Conservation (phyloP, 2,797 vertebrate genomes). For the Crocodylus rhombifer region DNA sequence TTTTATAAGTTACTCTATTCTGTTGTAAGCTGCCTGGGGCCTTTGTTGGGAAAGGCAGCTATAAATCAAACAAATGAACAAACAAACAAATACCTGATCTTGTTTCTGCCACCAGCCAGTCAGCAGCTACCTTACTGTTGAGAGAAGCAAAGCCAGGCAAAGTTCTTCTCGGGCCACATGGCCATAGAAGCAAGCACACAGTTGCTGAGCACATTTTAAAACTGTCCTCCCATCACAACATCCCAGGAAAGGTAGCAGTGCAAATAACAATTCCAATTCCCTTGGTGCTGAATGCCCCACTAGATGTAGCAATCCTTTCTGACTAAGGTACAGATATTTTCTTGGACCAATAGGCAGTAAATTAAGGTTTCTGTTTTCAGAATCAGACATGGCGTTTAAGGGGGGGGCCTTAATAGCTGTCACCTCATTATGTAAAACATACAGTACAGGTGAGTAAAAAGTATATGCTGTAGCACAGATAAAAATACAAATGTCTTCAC, state of each 20-base stretch:
- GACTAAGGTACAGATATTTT: not conserved
- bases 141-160: too few species aligned
- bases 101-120: not conserved
- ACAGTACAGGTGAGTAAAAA: accelerated
- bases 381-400: not conserved
- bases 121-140: too few species aligned
- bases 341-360: not conserved
- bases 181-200: too few species aligned
- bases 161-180: too few species aligned
- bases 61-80: too few species aligned
- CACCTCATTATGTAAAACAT: not conserved
- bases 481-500: not conserved
- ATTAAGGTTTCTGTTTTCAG: not conserved
- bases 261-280: not conserved
- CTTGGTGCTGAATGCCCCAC: not conserved
- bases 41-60: too few species aligned
- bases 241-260: not conserved
- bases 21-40: not conserved
- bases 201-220: accelerated
- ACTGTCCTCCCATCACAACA: not conserved
- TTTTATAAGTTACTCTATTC: too few species aligned
- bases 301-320: too few species aligned
- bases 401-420: not conserved
- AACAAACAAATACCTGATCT: not conserved
- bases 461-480: not conserved